Evolutionary conservation across 2,888 invertebrate species (phyloP).

Genomic region (Campoplex capitator): DNA sequence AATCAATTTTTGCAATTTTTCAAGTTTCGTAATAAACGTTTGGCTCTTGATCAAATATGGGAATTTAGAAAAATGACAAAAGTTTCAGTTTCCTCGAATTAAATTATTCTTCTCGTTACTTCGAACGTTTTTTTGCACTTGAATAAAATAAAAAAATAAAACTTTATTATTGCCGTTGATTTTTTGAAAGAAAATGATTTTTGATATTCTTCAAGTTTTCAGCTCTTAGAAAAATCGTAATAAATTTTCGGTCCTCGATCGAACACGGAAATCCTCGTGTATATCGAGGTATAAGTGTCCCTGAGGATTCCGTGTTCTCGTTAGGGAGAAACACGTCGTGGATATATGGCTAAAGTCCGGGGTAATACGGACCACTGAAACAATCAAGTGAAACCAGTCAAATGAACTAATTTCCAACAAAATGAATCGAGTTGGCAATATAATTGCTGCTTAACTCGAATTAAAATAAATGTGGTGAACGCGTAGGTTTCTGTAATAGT

Average conservation of each 20-base stretch:
- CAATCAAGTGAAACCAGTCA: constrained; percentile 41
- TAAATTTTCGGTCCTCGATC: not conserved
- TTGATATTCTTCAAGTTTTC: no score
- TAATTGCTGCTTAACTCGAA: not conserved
- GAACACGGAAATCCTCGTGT: not conserved
- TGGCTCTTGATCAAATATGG: no score
- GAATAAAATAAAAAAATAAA: no score
- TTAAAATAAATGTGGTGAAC: constrained; percentile 11
- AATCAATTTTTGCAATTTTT: not conserved
- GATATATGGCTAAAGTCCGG: constrained; percentile 15
- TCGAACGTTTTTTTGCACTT: no score
- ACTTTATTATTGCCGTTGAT: no score
- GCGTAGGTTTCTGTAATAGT: not conserved
- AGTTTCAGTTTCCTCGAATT: no score
- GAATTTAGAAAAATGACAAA: no score
- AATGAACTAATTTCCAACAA: constrained; percentile 42
- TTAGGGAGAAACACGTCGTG: constrained; percentile 37
- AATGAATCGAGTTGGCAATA: constrained; percentile 18
- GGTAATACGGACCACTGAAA: constrained; percentile 35
- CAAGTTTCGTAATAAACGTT: no score
- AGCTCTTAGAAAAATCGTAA: not conserved
- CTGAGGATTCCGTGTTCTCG: constrained; percentile 36
- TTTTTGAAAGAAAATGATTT: no score
- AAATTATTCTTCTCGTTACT: no score
- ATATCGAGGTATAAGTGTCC: not conserved